Evolutionary conservation across 2,888 invertebrate species (phyloP).

Genomic region (Phoenoteleia sp.): DNA sequence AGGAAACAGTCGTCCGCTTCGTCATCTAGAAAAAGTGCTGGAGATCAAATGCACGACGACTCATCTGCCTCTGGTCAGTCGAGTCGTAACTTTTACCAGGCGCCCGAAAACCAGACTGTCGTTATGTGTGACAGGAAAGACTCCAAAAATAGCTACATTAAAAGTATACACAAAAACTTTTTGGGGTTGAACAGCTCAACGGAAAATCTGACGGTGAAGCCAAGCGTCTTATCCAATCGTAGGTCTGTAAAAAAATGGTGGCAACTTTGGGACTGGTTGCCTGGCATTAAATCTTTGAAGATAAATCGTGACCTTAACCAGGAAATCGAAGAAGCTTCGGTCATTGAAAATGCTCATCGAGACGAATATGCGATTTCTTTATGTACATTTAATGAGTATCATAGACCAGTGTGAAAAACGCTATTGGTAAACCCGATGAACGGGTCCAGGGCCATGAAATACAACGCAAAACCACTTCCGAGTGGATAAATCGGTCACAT

Average conservation of each 20-base stretch:
- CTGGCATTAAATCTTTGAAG: conserved; percentile 78
- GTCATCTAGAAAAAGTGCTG: conserved; percentile 31
- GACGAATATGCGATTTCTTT: conserved; percentile 58
- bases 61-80: conserved; percentile 49
- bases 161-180: background rate
- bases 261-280: conserved; percentile 82
- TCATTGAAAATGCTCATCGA: conserved; percentile 76
- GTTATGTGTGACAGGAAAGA: conserved; percentile 3
- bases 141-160: conserved; percentile 20
- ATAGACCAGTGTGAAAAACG: conserved; percentile 37
- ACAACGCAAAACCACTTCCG: background rate
- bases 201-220: conserved; percentile 5
- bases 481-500: background rate
- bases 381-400: conserved; percentile 40
- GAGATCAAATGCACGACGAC: conserved; percentile 21
- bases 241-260: conserved; percentile 80
- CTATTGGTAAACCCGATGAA: conserved; percentile 42
- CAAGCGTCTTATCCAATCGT: background rate
- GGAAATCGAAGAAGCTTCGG: conserved; percentile 66
- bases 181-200: conserved; percentile 7
- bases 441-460: conserved; percentile 30
- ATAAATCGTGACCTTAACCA: conserved; percentile 70
- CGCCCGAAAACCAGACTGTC: background rate
- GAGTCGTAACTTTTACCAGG: conserved; percentile 6
- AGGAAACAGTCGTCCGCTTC: conserved; percentile 55